These are phyloP conservation scores for Scortum barcoo DNA, from an alignment of 2,113 vertebrate genomes.

Conservation along the genomic window DNA sequence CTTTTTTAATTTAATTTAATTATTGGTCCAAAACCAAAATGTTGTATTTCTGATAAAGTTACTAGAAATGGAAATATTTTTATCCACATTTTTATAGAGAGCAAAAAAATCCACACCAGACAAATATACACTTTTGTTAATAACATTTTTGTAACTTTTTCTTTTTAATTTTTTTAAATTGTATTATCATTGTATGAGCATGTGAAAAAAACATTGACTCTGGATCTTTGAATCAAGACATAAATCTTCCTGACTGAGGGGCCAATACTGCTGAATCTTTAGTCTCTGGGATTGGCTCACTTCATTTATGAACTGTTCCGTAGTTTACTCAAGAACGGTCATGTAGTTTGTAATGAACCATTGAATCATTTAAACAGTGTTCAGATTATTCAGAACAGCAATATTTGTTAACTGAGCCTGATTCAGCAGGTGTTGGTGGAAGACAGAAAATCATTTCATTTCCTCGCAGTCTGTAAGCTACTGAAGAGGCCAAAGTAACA, in stretches of 20 bases:
- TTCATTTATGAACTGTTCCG: neutral
- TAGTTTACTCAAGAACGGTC: neutral
- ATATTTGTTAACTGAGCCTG: neutral
- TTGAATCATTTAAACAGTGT: neutral
- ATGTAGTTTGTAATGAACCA: neutral
- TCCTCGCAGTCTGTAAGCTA: neutral
- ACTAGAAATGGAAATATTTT: too few relatives aligned
- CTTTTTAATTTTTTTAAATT: neutral
- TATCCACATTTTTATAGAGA: neutral
- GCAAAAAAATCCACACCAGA: neutral
- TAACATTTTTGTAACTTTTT: neutral
- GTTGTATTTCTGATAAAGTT: neutral
- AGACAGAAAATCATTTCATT: neutral
- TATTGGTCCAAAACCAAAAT: neutral
- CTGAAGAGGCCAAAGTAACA: accelerated
- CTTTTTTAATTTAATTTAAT: too few relatives aligned
- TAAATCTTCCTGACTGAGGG: neutral
- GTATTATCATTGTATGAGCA: neutral
- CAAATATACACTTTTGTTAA: neutral
- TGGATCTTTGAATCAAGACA: neutral
- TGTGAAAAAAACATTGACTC: neutral
- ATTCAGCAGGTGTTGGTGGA: neutral
- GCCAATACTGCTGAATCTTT: neutral
- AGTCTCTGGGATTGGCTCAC: neutral
- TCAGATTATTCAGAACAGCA: neutral